A percentile compares a stretch with the other conserved stretches of the same genome.
These are phyloP conservation scores for Drosophila quadrilineata DNA, from an alignment of 1,140 invertebrate species.

Conservation along the genomic window DNA sequence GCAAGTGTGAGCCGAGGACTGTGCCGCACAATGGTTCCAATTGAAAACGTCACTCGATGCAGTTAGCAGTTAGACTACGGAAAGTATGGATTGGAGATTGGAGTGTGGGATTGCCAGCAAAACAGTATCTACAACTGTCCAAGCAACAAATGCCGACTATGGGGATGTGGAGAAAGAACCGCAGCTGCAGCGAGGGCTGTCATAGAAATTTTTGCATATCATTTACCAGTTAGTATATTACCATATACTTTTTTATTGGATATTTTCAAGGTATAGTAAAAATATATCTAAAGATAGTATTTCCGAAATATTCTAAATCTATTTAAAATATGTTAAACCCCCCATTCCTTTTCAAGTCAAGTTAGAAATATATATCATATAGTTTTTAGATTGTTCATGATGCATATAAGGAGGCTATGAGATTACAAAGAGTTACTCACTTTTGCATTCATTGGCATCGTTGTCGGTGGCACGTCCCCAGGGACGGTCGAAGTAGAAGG, in stretches of 20 bases:
- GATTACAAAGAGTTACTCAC: conserved; percentile 83
- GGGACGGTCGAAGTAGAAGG: conserved; percentile 99
- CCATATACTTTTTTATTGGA: background rate
- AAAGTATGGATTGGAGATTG: too few species aligned
- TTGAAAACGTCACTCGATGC: conserved; percentile 60
- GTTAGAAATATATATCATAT: too few species aligned
- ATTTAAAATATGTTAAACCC: too few species aligned
- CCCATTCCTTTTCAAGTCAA: too few species aligned
- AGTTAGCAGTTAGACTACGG: too few species aligned
- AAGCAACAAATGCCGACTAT: conserved; percentile 9
- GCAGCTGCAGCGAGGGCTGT: background rate
- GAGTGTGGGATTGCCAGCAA: too few species aligned
- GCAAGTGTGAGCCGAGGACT: background rate
- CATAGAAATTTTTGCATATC: background rate
- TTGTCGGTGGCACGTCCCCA: conserved; percentile 97
- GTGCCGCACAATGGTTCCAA: conserved; percentile 52
- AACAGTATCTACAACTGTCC: conserved; percentile 27
- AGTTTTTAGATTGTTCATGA: too few species aligned
- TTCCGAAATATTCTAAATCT: too few species aligned
- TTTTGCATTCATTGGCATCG: conserved; percentile 99
- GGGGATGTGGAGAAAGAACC: too few species aligned
- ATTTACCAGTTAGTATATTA: background rate
- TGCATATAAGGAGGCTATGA: too few species aligned
- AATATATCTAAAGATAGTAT: too few species aligned
- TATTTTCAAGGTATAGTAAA: background rate